Percentiles rank a stretch among this genome's conserved stretches.
Evolutionary conservation across 1,140 invertebrate species (phyloP).

Genomic region (Anthonomus grandis): DNA sequence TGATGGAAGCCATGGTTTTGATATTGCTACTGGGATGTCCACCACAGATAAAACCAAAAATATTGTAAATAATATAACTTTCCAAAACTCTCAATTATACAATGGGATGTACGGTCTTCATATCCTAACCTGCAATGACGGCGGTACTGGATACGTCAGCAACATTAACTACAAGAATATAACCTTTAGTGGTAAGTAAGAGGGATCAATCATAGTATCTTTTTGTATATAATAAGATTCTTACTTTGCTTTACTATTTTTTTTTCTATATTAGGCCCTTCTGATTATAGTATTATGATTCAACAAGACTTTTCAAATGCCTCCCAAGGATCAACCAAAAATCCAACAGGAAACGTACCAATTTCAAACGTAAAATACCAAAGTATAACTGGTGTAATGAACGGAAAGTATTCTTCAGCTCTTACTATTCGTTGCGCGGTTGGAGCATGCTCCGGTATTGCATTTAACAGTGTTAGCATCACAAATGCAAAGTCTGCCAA

Average conservation of each 20-base stretch:
- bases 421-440: neutral
- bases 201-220: too few species aligned
- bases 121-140: slow-evolving; percentile 9
- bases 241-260: too few species aligned
- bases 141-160: slow-evolving; percentile 6
- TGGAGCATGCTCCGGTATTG: neutral
- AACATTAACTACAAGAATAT: slow-evolving; percentile 4
- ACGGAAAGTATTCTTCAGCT: slow-evolving; percentile 8
- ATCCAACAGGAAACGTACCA: slow-evolving; percentile 9
- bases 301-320: slow-evolving; percentile 11
- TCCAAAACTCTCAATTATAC: slow-evolving; percentile 1
- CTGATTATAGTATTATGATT: slow-evolving; percentile 13
- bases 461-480: neutral
- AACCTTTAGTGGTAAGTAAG: neutral
- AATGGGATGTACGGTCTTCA: slow-evolving; percentile 6
- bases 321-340: slow-evolving; percentile 3
- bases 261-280: slow-evolving; percentile 4
- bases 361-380: slow-evolving; percentile 1
- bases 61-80: slow-evolving; percentile 4
- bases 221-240: too few species aligned
- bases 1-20: slow-evolving; percentile 11
- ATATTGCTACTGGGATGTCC: slow-evolving; percentile 10
- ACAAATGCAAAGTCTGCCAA: neutral
- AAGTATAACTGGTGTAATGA: neutral
- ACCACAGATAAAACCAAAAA: neutral